A percentile compares a stretch with the other conserved stretches of the same genome.
These are phyloP conservation scores for Dendrolimus punctatus DNA, from an alignment of 1,140 invertebrate genomes.

Conservation along the genomic window DNA sequence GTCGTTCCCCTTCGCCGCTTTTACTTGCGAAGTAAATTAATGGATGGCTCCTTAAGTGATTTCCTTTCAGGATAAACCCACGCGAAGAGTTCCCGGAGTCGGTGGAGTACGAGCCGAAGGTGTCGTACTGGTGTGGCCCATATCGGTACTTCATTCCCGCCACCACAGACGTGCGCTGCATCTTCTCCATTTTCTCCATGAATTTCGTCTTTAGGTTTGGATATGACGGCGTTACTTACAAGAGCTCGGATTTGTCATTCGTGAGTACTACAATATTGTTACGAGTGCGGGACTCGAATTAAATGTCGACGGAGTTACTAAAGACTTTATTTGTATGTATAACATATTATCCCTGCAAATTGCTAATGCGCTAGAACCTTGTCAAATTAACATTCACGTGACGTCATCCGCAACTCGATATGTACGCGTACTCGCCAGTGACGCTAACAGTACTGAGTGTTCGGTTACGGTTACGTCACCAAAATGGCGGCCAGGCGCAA, in stretches of 20 bases:
- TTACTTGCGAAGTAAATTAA: not conserved
- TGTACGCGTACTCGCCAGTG: too few species aligned
- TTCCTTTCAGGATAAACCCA: slow-evolving; percentile 43
- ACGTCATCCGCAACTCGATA: too few species aligned
- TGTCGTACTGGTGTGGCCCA: slow-evolving; percentile 61
- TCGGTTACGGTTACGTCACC: too few species aligned
- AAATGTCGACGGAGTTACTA: too few species aligned
- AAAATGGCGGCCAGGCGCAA: too few species aligned
- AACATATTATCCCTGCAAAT: too few species aligned
- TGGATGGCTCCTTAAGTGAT: not conserved
- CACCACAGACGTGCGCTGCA: slow-evolving; percentile 56
- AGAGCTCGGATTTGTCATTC: slow-evolving; percentile 59
- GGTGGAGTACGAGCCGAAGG: slow-evolving; percentile 59
- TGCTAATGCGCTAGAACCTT: too few species aligned
- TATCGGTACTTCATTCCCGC: slow-evolving; percentile 63
- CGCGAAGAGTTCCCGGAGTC: slow-evolving; percentile 61
- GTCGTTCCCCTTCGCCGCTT: not conserved
- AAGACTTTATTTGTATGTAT: too few species aligned
- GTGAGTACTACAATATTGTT: slow-evolving; percentile 29
- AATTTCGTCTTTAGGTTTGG: slow-evolving; percentile 58
- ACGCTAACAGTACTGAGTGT: too few species aligned
- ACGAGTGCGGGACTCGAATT: too few species aligned
- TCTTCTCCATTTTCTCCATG: slow-evolving; percentile 64
- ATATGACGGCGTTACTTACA: slow-evolving; percentile 59
- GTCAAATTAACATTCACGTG: too few species aligned